Base-by-base conservation (phyloP, 2,888 invertebrate species). In the Tipula helvola region DNA sequence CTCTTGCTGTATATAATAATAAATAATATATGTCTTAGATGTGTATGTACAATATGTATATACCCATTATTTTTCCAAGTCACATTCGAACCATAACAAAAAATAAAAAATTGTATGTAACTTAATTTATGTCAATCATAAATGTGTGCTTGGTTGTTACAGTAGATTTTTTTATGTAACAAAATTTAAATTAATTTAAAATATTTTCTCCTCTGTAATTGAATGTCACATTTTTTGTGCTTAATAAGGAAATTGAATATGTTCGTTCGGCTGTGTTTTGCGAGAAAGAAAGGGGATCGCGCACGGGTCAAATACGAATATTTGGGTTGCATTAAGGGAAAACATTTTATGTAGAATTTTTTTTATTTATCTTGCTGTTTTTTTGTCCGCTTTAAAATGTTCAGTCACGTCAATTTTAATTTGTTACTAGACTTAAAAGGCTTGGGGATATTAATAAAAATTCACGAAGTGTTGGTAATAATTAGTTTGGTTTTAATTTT, bases 41-140 rank as follows among this genome's bases (percentile, higher is more conserved):
- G n/a, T 12, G 8, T 12, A 44, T 2, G n/a, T 52, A n/a, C 44
- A 28, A 28, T 13, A n/a, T n/a, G 3, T 52, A 8, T n/a, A n/a
- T 52, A 52, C 16, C 8, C 28, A 57, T 57, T 57, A 57, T 57
- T 18, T 57, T 57, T 28, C 28, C 71, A 10, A 71, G 71, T 28
- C 71, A 71, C 71, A 71, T 71, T 71, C 71, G 71, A 57, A 57
- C 4, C 71, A 71, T 71, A 28, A 16, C 12, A 5, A 39, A 39
- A 39, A 71, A 71, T 5, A 16, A 52, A 28, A 71, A 28, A 71
- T 71, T 18, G 28, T 71, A 71, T 28, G 28, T 71, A 71, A 71
- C 71, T 71, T 71, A 71, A 71, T 71, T 71, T 71, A 71, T 71
- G 71, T 71, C 71, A 71, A 71, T 71, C 71, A 71, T 71, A 71